Evolutionary conservation across 2,113 vertebrate species (phyloP), one percentile per base, ranked within the genome.

Genomic region (Indicator maculatus): DNA sequence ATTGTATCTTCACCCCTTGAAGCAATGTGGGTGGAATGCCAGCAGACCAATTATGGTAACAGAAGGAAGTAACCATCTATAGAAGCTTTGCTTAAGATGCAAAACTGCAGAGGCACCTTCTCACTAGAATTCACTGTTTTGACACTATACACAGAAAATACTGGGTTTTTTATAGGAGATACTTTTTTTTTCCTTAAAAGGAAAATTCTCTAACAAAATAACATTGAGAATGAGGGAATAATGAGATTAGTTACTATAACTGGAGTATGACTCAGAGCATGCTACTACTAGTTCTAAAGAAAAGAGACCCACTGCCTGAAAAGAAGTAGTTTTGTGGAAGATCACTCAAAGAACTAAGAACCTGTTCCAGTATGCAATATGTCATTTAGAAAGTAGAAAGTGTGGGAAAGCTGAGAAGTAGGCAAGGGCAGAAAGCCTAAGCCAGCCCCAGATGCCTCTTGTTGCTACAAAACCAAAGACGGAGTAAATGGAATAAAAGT

Each of bases 1-100:
- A 96, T 97, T 97, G 97, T 97, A 97, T 97, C 97, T 98, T 96
- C 88, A 88, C 93, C 88, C 73, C 38, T 91, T 84, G 41, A 69
- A 96, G 94, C 91, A 95, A 83, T 12, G 30, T 93, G 95, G 83
- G 77, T 97, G 64, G 85, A 89, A 96, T 95, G 96, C 97, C 96
- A 97, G 95, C 93, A 97, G 89, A 96, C 80, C 94, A 96, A 91
- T 97, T 97, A 96, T 56, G 65, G 63, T 91, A 91, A 70, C 86
- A 80, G 81, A 79, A 78, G 36, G 41, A 94, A 96, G 81, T 52
- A 93, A 89, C 80, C 39, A 38, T 75, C 73, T 90, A 63, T 23
- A 85, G 80, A 56, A 90, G 71, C 50, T 93, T 94, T 92, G n/a
- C 78, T 95, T 75, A 81, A 92, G 39, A 82, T 55, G 18, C 71